Evolutionary conservation across 2,888 invertebrate genomes (phyloP).

Genomic region (Ormia ochracea): DNA sequence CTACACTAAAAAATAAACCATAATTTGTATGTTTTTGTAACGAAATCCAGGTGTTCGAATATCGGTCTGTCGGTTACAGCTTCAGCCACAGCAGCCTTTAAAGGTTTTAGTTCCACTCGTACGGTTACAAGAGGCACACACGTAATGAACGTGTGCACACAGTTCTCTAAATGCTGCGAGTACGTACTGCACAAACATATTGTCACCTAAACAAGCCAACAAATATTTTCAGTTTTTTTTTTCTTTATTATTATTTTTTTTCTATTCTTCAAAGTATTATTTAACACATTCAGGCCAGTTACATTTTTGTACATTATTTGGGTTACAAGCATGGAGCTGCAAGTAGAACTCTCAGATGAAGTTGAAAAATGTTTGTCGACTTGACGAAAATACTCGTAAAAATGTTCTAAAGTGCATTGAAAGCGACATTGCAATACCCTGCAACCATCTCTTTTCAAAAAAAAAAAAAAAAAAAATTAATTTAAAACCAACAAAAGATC

Average conservation of each 20-base stretch:
- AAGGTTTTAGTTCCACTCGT: slow-evolving; percentile 4
- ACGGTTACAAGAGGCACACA: slow-evolving; percentile 7
- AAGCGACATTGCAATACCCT: neutral
- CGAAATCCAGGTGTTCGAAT: slow-evolving; percentile 59
- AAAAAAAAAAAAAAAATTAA: no score
- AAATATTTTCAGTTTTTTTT: slow-evolving; percentile 13
- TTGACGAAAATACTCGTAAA: neutral
- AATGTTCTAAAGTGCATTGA: neutral
- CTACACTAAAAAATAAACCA: neutral
- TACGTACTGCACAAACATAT: neutral
- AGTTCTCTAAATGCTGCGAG: neutral
- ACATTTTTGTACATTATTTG: slow-evolving; percentile 38
- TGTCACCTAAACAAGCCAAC: slow-evolving; percentile 51
- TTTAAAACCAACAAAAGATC: no score
- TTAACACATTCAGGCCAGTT: slow-evolving; percentile 20
- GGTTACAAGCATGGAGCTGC: slow-evolving; percentile 27
- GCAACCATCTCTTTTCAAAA: no score
- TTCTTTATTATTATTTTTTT: no score
- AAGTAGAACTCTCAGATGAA: slow-evolving; percentile 6
- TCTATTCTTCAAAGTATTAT: slow-evolving; percentile 34
- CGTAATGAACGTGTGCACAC: neutral
- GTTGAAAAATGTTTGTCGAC: neutral
- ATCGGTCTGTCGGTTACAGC: slow-evolving; percentile 26
- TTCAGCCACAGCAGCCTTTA: slow-evolving; percentile 35
- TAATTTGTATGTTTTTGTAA: slow-evolving; percentile 26